These are phyloP conservation scores for Enteromius treurensis DNA, from an alignment of 2,797 vertebrate genomes.

Conservation along the genomic window DNA sequence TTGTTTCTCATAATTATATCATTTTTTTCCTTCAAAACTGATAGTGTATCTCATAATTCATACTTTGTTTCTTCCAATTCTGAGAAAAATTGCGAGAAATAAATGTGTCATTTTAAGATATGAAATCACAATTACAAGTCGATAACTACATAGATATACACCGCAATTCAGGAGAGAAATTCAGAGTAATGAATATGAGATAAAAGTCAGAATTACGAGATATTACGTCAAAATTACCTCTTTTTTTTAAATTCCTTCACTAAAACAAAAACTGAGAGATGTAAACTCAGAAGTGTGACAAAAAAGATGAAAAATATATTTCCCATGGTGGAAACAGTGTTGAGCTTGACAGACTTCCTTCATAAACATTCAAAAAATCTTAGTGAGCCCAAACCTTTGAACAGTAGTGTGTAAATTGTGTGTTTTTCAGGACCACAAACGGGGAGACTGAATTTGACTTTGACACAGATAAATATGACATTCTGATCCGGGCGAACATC, in stretches of 20 bases:
- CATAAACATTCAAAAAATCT: too few relatives aligned
- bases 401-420: neutral
- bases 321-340: too few relatives aligned
- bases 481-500: conserved; percentile 75
- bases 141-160: too few relatives aligned
- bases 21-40: neutral
- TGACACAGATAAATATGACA: conserved; percentile 85
- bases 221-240: neutral
- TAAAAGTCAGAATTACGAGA: too few relatives aligned
- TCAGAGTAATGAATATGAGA: too few relatives aligned
- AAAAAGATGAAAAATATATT: too few relatives aligned
- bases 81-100: neutral
- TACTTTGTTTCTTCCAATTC: neutral
- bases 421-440: conserved; percentile 67
- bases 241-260: too few relatives aligned
- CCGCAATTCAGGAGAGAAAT: too few relatives aligned
- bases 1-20: neutral
- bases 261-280: too few relatives aligned
- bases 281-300: too few relatives aligned
- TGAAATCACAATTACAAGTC: neutral
- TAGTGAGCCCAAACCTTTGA: neutral
- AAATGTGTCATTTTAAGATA: neutral
- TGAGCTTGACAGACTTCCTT: too few relatives aligned
- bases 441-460: conserved; percentile 87
- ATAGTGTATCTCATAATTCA: neutral